A percentile compares a stretch with the other conserved stretches of the same genome.
Conservation (phyloP, 1,140 invertebrate species). For the Aethina tumida region DNA sequence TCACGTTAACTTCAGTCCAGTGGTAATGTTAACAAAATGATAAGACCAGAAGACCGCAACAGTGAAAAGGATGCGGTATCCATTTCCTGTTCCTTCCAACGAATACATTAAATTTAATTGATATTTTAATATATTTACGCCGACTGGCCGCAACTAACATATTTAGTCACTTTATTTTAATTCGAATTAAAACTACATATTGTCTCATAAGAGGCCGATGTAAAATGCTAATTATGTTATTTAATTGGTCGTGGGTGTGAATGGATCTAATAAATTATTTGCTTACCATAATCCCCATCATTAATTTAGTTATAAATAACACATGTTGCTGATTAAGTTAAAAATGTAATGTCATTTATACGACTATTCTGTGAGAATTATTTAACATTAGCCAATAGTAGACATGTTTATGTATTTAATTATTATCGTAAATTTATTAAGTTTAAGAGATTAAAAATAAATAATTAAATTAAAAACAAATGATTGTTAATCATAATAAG, state of each 20-base stretch:
- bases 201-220: neutral
- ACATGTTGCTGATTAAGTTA: neutral
- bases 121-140: neutral
- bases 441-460: no score
- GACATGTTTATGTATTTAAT: slow-evolving; percentile 3
- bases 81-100: slow-evolving; percentile 1
- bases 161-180: neutral
- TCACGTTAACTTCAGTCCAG: no score
- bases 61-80: neutral
- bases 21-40: no score
- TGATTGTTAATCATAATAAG: no score
- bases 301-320: neutral
- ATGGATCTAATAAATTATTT: neutral
- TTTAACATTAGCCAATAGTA: neutral
- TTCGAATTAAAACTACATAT: neutral
- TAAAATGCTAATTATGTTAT: neutral
- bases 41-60: slow-evolving; percentile 2
- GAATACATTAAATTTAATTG: slow-evolving; percentile 1
- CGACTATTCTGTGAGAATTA: neutral
- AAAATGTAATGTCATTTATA: neutral
- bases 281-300: neutral
- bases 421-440: slow-evolving; percentile 5
- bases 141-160: neutral
- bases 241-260: slow-evolving; percentile 2
- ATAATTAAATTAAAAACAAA: no score